A percentile compares a stretch with the other conserved stretches of the same genome.
Evolutionary conservation across 2,888 invertebrate species (phyloP).

Genomic region (Trissolcus brochymenae): DNA sequence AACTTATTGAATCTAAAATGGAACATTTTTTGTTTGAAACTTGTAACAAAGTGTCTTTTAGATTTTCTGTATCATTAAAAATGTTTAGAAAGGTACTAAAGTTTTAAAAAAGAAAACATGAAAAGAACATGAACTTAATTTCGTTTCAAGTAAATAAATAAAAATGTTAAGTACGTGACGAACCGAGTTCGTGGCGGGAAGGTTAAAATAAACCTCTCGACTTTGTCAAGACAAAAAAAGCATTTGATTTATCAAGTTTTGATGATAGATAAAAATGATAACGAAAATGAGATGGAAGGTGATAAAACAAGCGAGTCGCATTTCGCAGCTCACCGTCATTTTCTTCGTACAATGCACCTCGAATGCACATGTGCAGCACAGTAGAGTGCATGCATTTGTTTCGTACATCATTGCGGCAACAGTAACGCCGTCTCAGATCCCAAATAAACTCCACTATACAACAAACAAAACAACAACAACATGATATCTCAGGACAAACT

Average conservation of each 20-base stretch:
- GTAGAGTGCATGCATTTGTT: constrained; percentile 39
- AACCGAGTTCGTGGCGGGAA: not conserved
- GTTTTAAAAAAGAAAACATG: too few species aligned
- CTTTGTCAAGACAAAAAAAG: not conserved
- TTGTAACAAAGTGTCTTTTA: too few species aligned
- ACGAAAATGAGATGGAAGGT: constrained; percentile 9
- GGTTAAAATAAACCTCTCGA: not conserved
- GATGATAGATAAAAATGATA: not conserved
- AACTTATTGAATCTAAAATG: too few species aligned
- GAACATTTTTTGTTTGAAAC: too few species aligned
- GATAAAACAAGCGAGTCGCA: constrained; percentile 27
- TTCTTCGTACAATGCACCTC: constrained; percentile 35
- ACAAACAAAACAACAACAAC: too few species aligned
- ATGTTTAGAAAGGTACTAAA: too few species aligned
- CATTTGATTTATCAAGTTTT: not conserved
- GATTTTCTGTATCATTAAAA: too few species aligned
- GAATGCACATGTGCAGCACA: constrained; percentile 47
- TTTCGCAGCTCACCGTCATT: constrained; percentile 27
- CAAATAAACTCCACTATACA: too few species aligned
- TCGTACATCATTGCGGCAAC: not conserved
- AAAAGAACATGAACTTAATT: too few species aligned
- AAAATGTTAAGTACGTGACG: not conserved
- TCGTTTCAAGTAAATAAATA: too few species aligned
- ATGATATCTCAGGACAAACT: too few species aligned
- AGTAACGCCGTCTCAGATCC: too few species aligned